Conservation (phyloP, 2,797 vertebrate genomes). For the Crocidura indochinensis region DNA sequence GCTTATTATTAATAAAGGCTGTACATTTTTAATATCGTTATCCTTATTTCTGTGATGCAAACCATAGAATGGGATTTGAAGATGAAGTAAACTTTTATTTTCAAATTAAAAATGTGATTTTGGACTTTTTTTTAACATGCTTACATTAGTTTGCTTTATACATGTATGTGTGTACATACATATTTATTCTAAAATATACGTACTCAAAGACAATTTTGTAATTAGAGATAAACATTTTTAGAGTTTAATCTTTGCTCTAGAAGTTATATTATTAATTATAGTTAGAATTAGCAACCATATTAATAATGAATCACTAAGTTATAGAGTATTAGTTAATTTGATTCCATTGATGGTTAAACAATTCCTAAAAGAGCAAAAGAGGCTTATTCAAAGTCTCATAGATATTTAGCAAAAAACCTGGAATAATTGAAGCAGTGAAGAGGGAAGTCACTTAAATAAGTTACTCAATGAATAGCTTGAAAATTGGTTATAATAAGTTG, state of each 20-base stretch:
- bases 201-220: not conserved
- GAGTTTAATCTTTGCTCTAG: constrained; percentile 11
- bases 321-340: not conserved
- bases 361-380: not conserved
- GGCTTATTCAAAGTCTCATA: not conserved
- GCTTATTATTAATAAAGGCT: not conserved
- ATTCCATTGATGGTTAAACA: constrained; percentile 9
- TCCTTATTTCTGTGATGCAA: constrained; percentile 12
- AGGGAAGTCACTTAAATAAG: not conserved
- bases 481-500: not conserved
- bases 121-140: constrained; percentile 7
- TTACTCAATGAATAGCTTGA: not conserved
- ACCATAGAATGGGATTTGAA: not conserved
- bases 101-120: not conserved
- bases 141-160: not conserved
- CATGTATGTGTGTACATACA: not conserved
- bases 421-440: constrained; percentile 20
- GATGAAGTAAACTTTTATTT: not conserved
- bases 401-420: constrained; percentile 20
- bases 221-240: constrained; percentile 23
- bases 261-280: constrained; percentile 18
- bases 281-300: no score
- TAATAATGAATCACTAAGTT: not conserved
- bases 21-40: not conserved
- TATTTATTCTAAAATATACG: constrained; percentile 49